phyloP scores from a whole-genome alignment of 2,888 invertebrate genomes.

The Thalpophila matura region DNA sequence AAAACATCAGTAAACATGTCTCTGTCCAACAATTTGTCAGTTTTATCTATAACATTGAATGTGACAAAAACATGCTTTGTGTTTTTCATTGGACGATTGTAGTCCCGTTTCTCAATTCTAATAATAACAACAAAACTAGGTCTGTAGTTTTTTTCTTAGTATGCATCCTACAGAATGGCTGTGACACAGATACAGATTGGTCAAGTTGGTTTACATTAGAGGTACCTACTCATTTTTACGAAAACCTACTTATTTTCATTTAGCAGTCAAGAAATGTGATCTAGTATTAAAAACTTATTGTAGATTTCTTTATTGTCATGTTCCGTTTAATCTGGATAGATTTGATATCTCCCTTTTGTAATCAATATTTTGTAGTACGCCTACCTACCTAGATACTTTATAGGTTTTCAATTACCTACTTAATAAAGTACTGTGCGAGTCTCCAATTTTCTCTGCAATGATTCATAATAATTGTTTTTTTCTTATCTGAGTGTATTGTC shows the following conservation, averaged over 20 bases:
- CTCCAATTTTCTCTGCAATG: slow-evolving; percentile 17
- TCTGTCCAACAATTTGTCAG: slow-evolving; percentile 1
- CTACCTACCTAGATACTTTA: neutral
- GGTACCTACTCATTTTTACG: slow-evolving; percentile 29
- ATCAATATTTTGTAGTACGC: slow-evolving; percentile 5
- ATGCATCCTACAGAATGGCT: slow-evolving; percentile 57
- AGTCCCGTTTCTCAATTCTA: slow-evolving; percentile 66
- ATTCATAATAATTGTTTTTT: slow-evolving; percentile 34
- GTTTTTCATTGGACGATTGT: slow-evolving; percentile 50
- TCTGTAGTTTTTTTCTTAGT: slow-evolving; percentile 73
- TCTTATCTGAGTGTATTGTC: slow-evolving; percentile 11
- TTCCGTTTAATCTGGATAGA: neutral
- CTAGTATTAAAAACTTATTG: neutral
- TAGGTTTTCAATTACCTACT: slow-evolving; percentile 18
- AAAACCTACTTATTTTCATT: neutral
- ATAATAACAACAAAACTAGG: slow-evolving; percentile 73
- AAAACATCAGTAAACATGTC: slow-evolving; percentile 1
- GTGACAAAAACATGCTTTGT: slow-evolving; percentile 56
- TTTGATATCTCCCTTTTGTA: slow-evolving; percentile 6
- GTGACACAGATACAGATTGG: slow-evolving; percentile 67
- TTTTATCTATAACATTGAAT: slow-evolving; percentile 37
- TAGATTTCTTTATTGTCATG: too few species aligned
- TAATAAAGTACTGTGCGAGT: slow-evolving; percentile 7
- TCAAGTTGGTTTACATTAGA: slow-evolving; percentile 63
- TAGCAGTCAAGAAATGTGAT: neutral